Percentiles rank a stretch among this genome's conserved stretches.
phyloP scores from a whole-genome alignment of 2,888 invertebrate species.

The Sinohyriopsis cumingii region DNA sequence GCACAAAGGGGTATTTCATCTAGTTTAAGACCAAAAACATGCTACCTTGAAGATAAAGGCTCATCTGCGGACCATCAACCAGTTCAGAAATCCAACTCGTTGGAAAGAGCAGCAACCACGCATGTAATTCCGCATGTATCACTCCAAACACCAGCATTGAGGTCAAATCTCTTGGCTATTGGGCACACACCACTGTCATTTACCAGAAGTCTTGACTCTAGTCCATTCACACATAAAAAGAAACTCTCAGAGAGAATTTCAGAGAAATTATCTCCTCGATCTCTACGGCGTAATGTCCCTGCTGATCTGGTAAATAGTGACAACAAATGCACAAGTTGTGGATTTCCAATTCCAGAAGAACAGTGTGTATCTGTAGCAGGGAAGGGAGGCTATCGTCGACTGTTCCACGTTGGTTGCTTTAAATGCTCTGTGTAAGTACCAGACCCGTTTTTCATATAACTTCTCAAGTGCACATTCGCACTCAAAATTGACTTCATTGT shows the following conservation, averaged over 20 bases:
- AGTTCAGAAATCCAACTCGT: too few species aligned
- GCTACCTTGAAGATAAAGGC: too few species aligned
- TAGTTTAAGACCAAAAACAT: too few species aligned
- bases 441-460: too few species aligned
- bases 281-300: constrained; percentile 29
- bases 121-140: too few species aligned
- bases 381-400: constrained; percentile 31
- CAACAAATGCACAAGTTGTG: constrained; percentile 49
- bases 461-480: too few species aligned
- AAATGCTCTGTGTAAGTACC: constrained; percentile 54
- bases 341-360: constrained; percentile 51
- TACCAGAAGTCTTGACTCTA: constrained; percentile 7
- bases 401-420: constrained; percentile 53
- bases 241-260: constrained; percentile 2
- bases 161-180: too few species aligned
- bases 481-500: too few species aligned
- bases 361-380: constrained; percentile 41
- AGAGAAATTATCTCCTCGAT: constrained; percentile 29
- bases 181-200: neutral
- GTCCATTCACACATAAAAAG: neutral
- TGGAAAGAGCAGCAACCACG: too few species aligned
- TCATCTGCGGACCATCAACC: too few species aligned
- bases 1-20: neutral
- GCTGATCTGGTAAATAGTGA: constrained; percentile 24
- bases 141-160: too few species aligned